Evolutionary conservation across 2,113 vertebrate genomes (phyloP).

Genomic region (Furnarius figulus): DNA sequence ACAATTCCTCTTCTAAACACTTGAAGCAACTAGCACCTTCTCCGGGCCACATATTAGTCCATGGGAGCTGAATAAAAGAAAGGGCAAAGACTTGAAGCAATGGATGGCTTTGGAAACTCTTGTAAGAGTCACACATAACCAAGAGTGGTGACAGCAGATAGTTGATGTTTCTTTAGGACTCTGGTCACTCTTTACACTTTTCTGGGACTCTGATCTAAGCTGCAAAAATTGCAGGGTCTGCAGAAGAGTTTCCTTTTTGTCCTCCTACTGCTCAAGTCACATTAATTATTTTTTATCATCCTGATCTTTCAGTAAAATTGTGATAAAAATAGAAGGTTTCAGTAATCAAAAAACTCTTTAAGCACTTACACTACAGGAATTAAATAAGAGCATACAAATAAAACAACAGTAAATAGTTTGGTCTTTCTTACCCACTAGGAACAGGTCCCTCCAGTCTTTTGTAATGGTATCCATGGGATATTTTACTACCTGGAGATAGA

Average conservation of each 20-base stretch:
- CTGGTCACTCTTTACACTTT: not conserved
- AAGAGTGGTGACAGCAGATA: not conserved
- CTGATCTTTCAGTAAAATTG: not conserved
- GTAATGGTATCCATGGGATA: conserved; percentile 74
- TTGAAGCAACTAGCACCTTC: not conserved
- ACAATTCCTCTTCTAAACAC: not conserved
- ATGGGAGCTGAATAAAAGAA: not conserved
- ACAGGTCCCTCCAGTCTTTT: conserved; percentile 80
- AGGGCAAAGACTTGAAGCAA: not conserved
- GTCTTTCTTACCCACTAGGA: conserved; percentile 80
- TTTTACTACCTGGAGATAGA: not conserved
- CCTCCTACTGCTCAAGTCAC: not conserved
- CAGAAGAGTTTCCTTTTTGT: not conserved
- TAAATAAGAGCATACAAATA: not conserved
- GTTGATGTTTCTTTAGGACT: not conserved
- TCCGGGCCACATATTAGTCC: not conserved
- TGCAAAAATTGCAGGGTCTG: not conserved
- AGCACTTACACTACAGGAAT: not conserved
- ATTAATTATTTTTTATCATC: not conserved
- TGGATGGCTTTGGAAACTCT: not conserved
- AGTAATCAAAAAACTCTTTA: not conserved
- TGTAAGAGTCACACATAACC: not conserved
- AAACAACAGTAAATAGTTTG: not conserved
- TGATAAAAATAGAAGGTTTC: not conserved
- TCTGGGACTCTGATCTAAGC: not conserved